phyloP scores from a whole-genome alignment of 2,113 vertebrate species.

The Melanostigma gelatinosum region DNA sequence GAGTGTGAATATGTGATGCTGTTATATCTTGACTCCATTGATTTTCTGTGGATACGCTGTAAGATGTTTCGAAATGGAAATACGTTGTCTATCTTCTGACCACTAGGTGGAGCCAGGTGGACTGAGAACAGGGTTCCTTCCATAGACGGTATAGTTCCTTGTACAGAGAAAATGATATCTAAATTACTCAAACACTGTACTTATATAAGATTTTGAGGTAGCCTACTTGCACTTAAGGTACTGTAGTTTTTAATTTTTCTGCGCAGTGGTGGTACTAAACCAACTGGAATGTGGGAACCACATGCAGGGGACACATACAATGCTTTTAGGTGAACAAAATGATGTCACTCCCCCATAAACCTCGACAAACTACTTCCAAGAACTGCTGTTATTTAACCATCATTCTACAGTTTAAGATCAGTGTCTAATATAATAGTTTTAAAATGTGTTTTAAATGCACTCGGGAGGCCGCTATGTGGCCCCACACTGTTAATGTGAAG shows the following conservation, averaged over 20 bases:
- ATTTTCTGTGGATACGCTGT: background rate
- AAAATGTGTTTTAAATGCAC: background rate
- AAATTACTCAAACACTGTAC: background rate
- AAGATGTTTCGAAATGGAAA: background rate
- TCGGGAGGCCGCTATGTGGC: background rate
- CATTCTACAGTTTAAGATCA: too few species aligned
- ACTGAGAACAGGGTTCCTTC: background rate
- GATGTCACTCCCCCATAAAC: background rate
- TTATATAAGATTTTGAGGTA: background rate
- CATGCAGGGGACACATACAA: background rate
- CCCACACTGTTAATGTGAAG: background rate
- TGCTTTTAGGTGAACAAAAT: background rate
- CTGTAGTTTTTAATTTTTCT: background rate
- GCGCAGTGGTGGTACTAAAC: background rate
- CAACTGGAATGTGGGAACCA: background rate
- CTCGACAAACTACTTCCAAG: background rate
- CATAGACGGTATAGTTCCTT: background rate
- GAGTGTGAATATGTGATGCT: background rate
- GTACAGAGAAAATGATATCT: background rate
- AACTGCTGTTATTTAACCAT: too few species aligned
- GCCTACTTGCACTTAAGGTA: background rate
- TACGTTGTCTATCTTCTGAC: background rate
- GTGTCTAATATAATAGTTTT: too few species aligned
- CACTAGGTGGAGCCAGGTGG: slow-evolving; percentile 2
- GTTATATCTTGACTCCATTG: background rate